phyloP scores from a whole-genome alignment of 2,888 invertebrate species.

The Palloptera scutellata region DNA sequence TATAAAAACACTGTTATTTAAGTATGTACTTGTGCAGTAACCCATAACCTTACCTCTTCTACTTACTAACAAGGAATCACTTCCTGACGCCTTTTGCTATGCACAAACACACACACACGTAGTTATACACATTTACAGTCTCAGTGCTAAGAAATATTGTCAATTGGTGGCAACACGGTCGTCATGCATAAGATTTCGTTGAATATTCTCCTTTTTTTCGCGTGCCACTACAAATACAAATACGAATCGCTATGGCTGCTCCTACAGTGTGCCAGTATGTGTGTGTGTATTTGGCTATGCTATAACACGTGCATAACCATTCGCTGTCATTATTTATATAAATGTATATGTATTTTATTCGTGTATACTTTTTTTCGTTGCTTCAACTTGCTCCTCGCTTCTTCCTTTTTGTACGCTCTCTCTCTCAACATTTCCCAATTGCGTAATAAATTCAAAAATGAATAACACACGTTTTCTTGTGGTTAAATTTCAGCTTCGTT shows the following conservation, averaged over 20 bases:
- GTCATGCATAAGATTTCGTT: not conserved
- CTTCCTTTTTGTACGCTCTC: not conserved
- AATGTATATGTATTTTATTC: not conserved
- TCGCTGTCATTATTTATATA: not conserved
- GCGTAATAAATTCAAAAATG: constrained; percentile 27
- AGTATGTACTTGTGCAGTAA: too few species aligned
- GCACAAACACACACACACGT: too few species aligned
- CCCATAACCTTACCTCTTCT: too few species aligned
- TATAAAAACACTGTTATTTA: too few species aligned
- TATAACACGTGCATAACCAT: not conserved
- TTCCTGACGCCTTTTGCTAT: too few species aligned
- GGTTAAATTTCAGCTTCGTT: not conserved
- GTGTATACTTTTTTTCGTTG: too few species aligned
- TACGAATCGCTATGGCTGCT: not conserved
- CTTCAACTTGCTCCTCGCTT: not conserved
- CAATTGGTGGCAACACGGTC: not conserved
- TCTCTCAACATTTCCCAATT: constrained; percentile 20
- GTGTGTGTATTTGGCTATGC: not conserved
- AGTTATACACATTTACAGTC: too few species aligned
- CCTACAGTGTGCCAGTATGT: not conserved
- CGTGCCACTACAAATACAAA: not conserved
- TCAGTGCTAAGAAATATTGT: not conserved
- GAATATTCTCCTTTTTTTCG: not conserved
- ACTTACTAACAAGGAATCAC: too few species aligned
- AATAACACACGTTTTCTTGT: constrained; percentile 16